Evolutionary conservation across 2,113 vertebrate species (phyloP), one percentile per base, ranked within the genome.

Genomic region (Catharus fuscescens): DNA sequence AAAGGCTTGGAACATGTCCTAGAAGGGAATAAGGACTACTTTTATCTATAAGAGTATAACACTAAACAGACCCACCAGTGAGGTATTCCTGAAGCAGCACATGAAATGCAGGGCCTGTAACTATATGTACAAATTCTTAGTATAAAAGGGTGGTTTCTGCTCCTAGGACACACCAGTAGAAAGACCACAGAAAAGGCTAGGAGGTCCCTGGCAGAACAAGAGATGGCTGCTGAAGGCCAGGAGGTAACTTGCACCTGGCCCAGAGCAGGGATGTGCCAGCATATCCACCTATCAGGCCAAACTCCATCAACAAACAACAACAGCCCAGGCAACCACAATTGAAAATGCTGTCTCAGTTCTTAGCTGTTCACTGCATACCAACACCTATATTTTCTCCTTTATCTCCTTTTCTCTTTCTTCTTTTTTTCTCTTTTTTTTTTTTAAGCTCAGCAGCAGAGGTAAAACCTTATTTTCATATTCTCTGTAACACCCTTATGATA

Each of bases 401-500:
- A 8, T 36, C 34, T 36, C 34, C 34, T 36, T 36, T 36, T 36
- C 34, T 36, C 34, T 36, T 36, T 36, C 40, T 70, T 13, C 10
- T 14, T n/a, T 28, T 8, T 3, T 23, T 12, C 14, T 12, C 2
- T 21, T 17, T 12, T 18, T 23, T 24, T 24, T 40, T 69, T 38
- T 69, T 56, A 69, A 89, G 26, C 47, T 95, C 50, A 66, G 65
- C 3, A 1, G 52, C 38, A 59, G 77, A 77, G 78, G 54, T 82
- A 86, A 65, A 62, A 88, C 54, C 53, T 92, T 95, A 74, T 95
- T 96, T 95, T 90, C 74, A 36, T 70, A 67, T 77, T 88, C 81
- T 66, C 13, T 82, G 5, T 86, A 88, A 83, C 94, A 95, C 79
- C 64, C 59, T 92, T 73, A 54, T 9, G 5, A 64, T 64, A 59